Conservation (phyloP, 2,888 invertebrate species). For the Helobdella robusta region DNA sequence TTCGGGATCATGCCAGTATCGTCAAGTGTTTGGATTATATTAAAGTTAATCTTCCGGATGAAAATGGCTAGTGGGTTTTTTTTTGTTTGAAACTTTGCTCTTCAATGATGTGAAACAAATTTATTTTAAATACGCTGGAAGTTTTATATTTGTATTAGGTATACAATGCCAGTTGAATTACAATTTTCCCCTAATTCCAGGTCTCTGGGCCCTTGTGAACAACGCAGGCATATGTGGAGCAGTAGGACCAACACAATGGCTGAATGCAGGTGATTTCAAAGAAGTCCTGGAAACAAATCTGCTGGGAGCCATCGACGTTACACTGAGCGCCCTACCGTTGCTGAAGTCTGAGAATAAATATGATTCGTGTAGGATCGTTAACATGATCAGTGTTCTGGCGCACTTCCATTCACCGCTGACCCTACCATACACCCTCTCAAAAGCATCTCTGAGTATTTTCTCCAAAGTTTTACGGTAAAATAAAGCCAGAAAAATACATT, state of each 20-base stretch:
- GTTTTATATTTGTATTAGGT: too few species aligned
- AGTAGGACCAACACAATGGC: slow-evolving; percentile 42
- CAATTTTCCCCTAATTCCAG: too few species aligned
- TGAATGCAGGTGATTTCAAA: slow-evolving; percentile 39
- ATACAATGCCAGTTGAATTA: too few species aligned
- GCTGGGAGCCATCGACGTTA: slow-evolving; percentile 37
- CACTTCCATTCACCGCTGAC: slow-evolving; percentile 41
- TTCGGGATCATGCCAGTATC: slow-evolving; percentile 40
- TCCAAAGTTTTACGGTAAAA: slow-evolving; percentile 40
- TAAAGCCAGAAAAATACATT: too few species aligned
- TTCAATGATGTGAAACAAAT: too few species aligned
- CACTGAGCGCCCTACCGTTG: background rate
- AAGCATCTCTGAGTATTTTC: slow-evolving; percentile 43
- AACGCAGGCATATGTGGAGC: slow-evolving; percentile 46
- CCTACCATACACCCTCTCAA: slow-evolving; percentile 44
- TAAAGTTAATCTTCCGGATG: too few species aligned
- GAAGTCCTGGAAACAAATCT: slow-evolving; percentile 43
- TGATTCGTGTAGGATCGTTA: slow-evolving; percentile 44
- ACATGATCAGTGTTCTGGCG: slow-evolving; percentile 45
- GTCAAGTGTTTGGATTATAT: too few species aligned
- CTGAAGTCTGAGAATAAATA: slow-evolving; percentile 21
- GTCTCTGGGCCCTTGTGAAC: slow-evolving; percentile 47
- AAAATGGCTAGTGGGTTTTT: too few species aligned
- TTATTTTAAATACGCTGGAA: too few species aligned
- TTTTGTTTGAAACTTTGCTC: too few species aligned